Percentiles rank a stretch among this genome's conserved stretches.
These are phyloP conservation scores for Vanacampus margaritifer DNA, from an alignment of 2,113 vertebrate species.

Conservation along the genomic window DNA sequence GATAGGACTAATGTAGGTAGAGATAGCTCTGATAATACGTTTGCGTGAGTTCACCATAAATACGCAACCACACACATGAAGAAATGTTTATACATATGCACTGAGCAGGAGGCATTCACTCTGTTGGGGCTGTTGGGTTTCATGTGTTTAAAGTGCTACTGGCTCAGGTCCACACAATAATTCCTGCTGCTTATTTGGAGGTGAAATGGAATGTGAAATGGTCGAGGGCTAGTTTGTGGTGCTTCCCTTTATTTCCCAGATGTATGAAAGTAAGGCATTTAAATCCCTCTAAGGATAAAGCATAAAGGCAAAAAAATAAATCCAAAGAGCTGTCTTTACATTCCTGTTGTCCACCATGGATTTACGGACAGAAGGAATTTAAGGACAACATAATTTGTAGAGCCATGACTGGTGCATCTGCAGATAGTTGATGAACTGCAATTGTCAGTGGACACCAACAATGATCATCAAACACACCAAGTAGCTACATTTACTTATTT, in stretches of 20 bases:
- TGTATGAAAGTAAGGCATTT: slow-evolving; percentile 43
- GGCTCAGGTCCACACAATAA: slow-evolving; percentile 50
- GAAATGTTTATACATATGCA: slow-evolving; percentile 22
- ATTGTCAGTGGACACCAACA: slow-evolving; percentile 34
- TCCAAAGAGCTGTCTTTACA: slow-evolving; percentile 26
- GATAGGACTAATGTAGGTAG: slow-evolving; percentile 34
- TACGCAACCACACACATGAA: slow-evolving; percentile 11
- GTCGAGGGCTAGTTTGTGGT: slow-evolving; percentile 33
- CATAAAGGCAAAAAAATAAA: slow-evolving; percentile 9
- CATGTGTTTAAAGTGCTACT: slow-evolving; percentile 58
- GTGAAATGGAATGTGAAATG: slow-evolving; percentile 58
- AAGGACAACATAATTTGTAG: slow-evolving; percentile 40
- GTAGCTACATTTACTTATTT: slow-evolving; percentile 46
- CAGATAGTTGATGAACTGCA: slow-evolving; percentile 33
- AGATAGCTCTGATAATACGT: slow-evolving; percentile 39
- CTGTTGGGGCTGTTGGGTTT: slow-evolving; percentile 40
- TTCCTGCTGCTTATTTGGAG: slow-evolving; percentile 67
- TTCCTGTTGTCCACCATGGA: slow-evolving; percentile 26
- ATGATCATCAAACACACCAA: slow-evolving; percentile 40
- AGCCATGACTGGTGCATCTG: slow-evolving; percentile 28
- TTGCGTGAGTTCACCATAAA: slow-evolving; percentile 26
- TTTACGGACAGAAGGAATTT: slow-evolving; percentile 26
- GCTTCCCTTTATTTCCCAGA: slow-evolving; percentile 35
- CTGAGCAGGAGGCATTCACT: slow-evolving; percentile 26
- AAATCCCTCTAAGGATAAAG: slow-evolving; percentile 14